A percentile compares a stretch with the other conserved stretches of the same genome.
Evolutionary conservation across 2,113 vertebrate genomes (phyloP).

Genomic region (Anthoscopus minutus): DNA sequence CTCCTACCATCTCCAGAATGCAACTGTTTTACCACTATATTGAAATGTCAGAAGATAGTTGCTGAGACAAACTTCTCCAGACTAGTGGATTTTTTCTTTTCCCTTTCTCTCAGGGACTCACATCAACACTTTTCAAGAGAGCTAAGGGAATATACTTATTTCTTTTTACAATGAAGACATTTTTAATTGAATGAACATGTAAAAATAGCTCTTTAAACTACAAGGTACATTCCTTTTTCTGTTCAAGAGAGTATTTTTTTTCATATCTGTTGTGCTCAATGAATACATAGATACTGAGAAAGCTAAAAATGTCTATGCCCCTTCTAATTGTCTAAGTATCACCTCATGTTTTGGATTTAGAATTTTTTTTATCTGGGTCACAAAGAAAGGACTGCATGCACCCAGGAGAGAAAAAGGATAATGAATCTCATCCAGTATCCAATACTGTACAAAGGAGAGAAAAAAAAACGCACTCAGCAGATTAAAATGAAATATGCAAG

Average conservation of each 20-base stretch:
- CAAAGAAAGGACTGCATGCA: background rate
- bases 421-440: constrained; percentile 18
- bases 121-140: background rate
- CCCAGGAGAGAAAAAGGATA: constrained; percentile 39
- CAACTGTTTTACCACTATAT: background rate
- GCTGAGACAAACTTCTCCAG: background rate
- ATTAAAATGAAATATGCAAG: constrained; percentile 59
- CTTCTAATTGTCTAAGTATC: constrained; percentile 9
- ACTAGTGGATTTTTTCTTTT: background rate
- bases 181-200: background rate
- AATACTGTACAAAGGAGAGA: background rate
- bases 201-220: background rate
- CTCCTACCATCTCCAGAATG: background rate
- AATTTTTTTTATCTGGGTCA: constrained; percentile 34
- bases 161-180: background rate
- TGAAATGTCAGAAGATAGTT: background rate
- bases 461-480: constrained; percentile 3
- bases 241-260: background rate
- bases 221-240: background rate
- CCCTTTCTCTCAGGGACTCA: background rate
- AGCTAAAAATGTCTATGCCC: background rate
- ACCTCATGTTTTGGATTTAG: constrained; percentile 33
- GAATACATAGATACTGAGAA: background rate
- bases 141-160: background rate
- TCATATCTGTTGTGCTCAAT: background rate